These are phyloP conservation scores for Catamblyrhynchus diadema DNA, from an alignment of 2,797 vertebrate genomes.

Conservation along the genomic window DNA sequence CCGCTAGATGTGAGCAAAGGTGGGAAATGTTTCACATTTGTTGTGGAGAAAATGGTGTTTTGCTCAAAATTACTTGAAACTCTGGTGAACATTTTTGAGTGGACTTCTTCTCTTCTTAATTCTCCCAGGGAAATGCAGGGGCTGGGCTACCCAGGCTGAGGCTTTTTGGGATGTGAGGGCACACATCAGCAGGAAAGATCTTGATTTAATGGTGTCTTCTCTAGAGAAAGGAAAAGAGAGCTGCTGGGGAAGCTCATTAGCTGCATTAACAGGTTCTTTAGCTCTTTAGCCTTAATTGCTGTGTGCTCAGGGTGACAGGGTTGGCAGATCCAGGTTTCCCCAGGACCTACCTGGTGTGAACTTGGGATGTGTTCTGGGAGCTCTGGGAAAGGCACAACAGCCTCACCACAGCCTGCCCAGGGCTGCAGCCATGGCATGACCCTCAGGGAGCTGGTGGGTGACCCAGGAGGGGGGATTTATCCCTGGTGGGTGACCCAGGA, in stretches of 20 bases:
- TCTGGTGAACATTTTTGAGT: background rate
- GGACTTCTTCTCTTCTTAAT: background rate
- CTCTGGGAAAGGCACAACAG: accelerated
- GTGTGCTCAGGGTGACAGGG: background rate
- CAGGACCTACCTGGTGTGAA: accelerated
- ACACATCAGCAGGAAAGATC: background rate
- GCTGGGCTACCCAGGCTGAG: background rate
- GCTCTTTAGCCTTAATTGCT: background rate
- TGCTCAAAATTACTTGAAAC: background rate
- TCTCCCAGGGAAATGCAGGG: background rate
- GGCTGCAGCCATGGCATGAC: background rate
- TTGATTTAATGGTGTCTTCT: background rate
- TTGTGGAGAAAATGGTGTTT: background rate
- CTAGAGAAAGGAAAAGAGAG: background rate
- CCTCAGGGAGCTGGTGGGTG: background rate
- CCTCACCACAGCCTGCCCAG: background rate
- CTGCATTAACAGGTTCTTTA: background rate
- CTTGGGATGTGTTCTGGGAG: background rate
- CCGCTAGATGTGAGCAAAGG: background rate
- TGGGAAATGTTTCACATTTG: background rate
- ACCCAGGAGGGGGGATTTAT: background rate
- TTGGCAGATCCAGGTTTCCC: background rate
- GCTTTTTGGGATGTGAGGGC: background rate
- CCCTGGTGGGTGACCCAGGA: background rate
- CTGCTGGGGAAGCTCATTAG: background rate